Evolutionary conservation across 2,113 vertebrate species (phyloP).

Genomic region (Orcinus orca): DNA sequence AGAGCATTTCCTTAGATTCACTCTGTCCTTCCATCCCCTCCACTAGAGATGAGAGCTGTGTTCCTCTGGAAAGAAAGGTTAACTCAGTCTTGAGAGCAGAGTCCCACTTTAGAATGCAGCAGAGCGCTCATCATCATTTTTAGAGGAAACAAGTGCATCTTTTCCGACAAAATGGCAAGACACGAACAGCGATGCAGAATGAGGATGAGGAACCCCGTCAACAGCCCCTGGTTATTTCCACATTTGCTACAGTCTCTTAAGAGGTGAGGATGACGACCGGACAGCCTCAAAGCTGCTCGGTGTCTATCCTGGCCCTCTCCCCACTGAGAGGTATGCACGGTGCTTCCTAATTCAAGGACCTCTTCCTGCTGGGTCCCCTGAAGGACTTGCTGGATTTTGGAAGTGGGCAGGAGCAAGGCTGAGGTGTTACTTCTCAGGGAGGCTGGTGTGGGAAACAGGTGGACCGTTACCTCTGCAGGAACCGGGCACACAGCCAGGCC

Average conservation of each 20-base stretch:
- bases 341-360: no score
- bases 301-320: accelerated
- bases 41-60: background rate
- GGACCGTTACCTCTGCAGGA: background rate
- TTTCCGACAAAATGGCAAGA: background rate
- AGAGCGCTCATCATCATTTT: accelerated
- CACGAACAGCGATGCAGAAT: background rate
- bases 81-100: background rate
- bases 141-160: background rate
- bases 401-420: background rate
- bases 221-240: no score
- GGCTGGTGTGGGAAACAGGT: background rate
- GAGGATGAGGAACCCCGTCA: background rate
- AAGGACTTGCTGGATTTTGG: background rate
- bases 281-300: background rate
- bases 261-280: accelerated
- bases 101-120: background rate
- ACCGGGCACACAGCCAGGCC: accelerated
- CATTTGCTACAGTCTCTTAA: background rate
- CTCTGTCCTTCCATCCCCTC: background rate
- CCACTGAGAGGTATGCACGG: accelerated
- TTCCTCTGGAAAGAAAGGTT: background rate
- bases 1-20: background rate
- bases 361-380: background rate
- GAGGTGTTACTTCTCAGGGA: accelerated